Evolutionary conservation across 2,888 invertebrate species (phyloP).

Genomic region (Tetragonisca angustula): DNA sequence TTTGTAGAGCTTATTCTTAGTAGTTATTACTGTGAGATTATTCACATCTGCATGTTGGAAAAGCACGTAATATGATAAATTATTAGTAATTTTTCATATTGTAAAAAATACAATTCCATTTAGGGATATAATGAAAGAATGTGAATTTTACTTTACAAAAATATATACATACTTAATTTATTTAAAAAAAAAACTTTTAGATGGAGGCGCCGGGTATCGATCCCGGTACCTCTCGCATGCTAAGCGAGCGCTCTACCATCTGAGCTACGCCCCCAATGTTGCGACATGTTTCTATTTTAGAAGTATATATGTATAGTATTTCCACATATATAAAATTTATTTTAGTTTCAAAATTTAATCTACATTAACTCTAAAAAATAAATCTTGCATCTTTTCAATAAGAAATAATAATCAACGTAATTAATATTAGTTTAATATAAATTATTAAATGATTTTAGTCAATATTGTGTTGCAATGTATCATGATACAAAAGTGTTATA

Average conservation of each 20-base stretch:
- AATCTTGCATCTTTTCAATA: no score
- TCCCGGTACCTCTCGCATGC: slow-evolving; percentile 84
- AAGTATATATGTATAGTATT: rapidly evolving
- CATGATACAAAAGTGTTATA: background rate
- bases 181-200: background rate
- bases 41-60: no score
- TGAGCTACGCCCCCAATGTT: slow-evolving; percentile 81
- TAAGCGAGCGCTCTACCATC: slow-evolving; percentile 84
- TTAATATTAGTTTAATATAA: no score
- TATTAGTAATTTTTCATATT: no score
- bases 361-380: no score
- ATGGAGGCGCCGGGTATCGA: slow-evolving; percentile 82
- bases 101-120: no score
- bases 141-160: background rate
- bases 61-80: no score
- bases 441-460: background rate
- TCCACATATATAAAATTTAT: background rate
- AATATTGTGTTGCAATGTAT: background rate
- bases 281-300: rapidly evolving
- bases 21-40: no score
- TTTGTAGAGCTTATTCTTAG: no score
- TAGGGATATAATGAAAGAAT: background rate
- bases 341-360: no score
- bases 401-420: no score
- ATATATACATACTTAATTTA: background rate